A percentile compares a stretch with the other conserved stretches of the same genome.
phyloP scores from a whole-genome alignment of 2,113 vertebrate genomes.

The Eira barbara region DNA sequence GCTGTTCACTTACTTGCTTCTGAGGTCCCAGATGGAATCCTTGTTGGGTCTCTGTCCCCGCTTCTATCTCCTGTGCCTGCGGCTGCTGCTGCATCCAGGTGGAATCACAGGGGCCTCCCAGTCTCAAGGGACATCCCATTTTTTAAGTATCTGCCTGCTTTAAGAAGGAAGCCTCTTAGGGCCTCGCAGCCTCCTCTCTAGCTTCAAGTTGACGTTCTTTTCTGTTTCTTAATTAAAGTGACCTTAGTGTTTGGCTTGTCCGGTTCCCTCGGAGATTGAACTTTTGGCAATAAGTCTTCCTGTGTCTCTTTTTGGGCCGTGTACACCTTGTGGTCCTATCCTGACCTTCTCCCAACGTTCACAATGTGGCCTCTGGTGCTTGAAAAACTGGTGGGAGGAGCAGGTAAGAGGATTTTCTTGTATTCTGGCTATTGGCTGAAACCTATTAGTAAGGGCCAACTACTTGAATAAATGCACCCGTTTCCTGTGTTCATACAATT shows the following conservation, averaged over 20 bases:
- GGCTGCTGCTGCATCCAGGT: neutral
- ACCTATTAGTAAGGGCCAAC: neutral
- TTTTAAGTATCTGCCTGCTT: neutral
- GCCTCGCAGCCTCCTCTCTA: neutral
- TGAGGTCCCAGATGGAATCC: neutral
- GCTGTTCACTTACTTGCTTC: neutral
- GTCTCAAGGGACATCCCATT: neutral
- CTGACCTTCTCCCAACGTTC: constrained; percentile 90
- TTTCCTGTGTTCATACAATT: neutral
- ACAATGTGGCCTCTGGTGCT: constrained; percentile 94
- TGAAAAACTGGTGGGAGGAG: constrained; percentile 92
- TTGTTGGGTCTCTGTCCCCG: neutral
- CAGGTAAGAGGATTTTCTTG: constrained; percentile 86
- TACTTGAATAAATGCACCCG: neutral
- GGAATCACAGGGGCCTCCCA: neutral
- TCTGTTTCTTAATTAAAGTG: neutral
- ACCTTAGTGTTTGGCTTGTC: neutral
- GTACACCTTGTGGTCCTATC: constrained; percentile 91
- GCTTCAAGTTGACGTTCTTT: neutral
- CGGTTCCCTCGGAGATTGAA: neutral
- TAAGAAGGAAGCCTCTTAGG: neutral
- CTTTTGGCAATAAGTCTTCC: neutral
- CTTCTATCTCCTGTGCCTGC: neutral
- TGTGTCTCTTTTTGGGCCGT: constrained; percentile 84
- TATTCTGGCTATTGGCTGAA: neutral